Evolutionary conservation across 2,888 invertebrate species (phyloP), one percentile per base, ranked within the genome.

Genomic region (Ferrisia virgata): DNA sequence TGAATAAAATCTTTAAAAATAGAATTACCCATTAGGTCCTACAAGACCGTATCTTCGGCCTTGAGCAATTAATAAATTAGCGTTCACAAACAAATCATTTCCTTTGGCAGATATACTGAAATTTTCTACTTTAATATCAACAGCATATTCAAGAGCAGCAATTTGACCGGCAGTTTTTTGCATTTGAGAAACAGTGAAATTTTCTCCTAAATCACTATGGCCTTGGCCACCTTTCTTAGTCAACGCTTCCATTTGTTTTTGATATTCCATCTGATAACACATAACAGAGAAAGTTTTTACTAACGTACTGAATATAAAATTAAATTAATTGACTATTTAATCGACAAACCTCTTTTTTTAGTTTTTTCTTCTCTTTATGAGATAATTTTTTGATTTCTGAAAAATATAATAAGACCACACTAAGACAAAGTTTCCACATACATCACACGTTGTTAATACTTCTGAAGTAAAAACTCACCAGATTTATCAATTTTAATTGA

Each of bases 51-150:
- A 99, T 87, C 97, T 92, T 76, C 99, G 92, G 0, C 98, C 97
- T 87, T 94, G 93, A 0, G 98, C 97, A 87, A 99, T 98, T 82
- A 96, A 90, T 40, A 99, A 90, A 88, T 93, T 96, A 0, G 99
- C 98, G 89, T 99, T 99, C 40, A 97, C 94, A 89, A 99, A 99
- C 76, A 99, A 91, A 88, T 98, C 97, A 87, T 99, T 97, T 84
- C 99, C 99, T 89, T 97, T 95, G 0, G 99, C 99, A 25, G 96
- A 93, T 87, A 99, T 99, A 85, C 97, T 97, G 88, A 99, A 99
- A 89, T 97, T 98, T 88, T 99, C 99, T 40, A 87, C 95, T 91
- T 99, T 99, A 82, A 99, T 99, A 89, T 99, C 99, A 13, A 97
- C 95, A 0, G 98, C 97, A 88, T 96, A 95, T 88, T 99, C 98